Evolutionary conservation across 1,140 invertebrate genomes (phyloP).

Genomic region (Drosophila chauvacae): DNA sequence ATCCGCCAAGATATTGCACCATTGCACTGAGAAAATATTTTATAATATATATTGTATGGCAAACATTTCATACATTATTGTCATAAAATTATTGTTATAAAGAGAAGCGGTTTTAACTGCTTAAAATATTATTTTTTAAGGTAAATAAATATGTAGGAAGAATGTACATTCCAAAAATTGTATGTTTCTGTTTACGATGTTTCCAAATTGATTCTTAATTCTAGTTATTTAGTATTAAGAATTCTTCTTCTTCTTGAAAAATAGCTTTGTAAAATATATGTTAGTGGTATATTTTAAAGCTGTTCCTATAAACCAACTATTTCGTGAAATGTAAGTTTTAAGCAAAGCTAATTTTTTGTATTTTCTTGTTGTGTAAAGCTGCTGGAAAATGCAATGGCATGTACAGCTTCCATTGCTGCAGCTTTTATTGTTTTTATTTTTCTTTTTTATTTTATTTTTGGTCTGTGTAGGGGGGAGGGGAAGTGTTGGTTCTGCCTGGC

Average conservation of each 20-base stretch:
- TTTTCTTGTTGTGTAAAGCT: neutral
- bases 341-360: neutral
- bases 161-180: too few relatives aligned
- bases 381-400: slow-evolving; percentile 52
- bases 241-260: accelerated
- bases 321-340: neutral
- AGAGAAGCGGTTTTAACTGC: neutral
- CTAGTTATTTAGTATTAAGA: neutral
- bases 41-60: too few relatives aligned
- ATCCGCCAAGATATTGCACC: slow-evolving; percentile 55
- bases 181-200: too few relatives aligned
- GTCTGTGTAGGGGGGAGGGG: slow-evolving; percentile 5
- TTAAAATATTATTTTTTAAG: neutral
- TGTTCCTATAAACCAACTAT: neutral
- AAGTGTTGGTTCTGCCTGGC: neutral
- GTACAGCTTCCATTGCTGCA: slow-evolving; percentile 36
- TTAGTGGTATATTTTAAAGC: neutral
- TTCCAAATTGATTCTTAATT: neutral
- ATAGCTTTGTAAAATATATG: neutral
- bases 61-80: neutral
- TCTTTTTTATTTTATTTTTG: neutral
- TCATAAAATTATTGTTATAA: neutral
- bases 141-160: neutral
- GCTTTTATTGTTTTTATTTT: slow-evolving; percentile 30
- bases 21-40: neutral